A percentile compares a stretch with the other conserved stretches of the same genome.
These are phyloP conservation scores for Drosophila histrio DNA, from an alignment of 2,888 invertebrate genomes.

Conservation along the genomic window DNA sequence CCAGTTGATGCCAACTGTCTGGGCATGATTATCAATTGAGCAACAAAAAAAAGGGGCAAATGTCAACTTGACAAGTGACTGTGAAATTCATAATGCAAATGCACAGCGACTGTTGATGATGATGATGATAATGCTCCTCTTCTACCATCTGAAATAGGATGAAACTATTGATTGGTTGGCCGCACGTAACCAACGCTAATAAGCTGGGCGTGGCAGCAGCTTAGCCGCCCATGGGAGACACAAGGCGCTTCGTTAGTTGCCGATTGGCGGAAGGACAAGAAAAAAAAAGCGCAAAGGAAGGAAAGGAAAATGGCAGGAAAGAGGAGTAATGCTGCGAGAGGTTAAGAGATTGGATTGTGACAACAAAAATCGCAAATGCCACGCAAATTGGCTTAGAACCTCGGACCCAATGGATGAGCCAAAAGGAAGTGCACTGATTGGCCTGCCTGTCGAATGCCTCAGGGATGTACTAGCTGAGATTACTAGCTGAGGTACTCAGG, in stretches of 20 bases:
- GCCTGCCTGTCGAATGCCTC: conserved; percentile 34
- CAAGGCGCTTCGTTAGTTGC: conserved; percentile 20
- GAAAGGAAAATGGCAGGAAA: not conserved
- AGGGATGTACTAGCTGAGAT: conserved; percentile 29
- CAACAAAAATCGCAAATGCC: conserved; percentile 21
- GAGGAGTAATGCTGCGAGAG: not conserved
- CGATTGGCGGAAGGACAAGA: conserved; percentile 10
- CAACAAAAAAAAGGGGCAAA: conserved; percentile 22
- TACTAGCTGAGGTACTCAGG: no score
- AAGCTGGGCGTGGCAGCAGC: conserved; percentile 54
- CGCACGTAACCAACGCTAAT: conserved; percentile 6
- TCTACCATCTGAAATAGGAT: not conserved
- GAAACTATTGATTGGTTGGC: conserved; percentile 6
- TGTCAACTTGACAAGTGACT: conserved; percentile 46
- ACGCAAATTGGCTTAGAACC: conserved; percentile 56
- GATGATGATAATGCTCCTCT: not conserved
- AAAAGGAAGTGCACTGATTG: conserved; percentile 51
- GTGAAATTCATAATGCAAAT: conserved; percentile 43
- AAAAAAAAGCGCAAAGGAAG: not conserved
- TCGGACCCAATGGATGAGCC: conserved; percentile 1
- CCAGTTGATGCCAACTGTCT: conserved; percentile 4
- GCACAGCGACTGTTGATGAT: not conserved
- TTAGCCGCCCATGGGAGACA: conserved; percentile 20
- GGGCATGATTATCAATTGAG: conserved; percentile 44
- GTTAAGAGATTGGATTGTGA: not conserved